Percentiles rank a stretch among this genome's conserved stretches.
Conservation (phyloP, 2,113 vertebrate genomes). For the Anhinga anhinga region DNA sequence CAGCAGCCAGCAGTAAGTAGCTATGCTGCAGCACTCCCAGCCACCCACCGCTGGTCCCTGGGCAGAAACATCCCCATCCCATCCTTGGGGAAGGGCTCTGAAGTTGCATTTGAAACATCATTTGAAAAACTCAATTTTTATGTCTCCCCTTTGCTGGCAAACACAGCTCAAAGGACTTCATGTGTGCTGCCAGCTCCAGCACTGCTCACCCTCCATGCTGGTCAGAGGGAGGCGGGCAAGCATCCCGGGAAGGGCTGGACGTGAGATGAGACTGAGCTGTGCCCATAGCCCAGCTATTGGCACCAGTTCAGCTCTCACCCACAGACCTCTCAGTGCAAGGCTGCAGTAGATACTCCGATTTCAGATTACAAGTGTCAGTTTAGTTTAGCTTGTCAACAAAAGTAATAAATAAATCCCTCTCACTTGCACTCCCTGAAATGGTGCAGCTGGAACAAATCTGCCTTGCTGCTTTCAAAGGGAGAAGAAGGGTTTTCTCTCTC, state of each 20-base stretch:
- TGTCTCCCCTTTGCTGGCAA: not conserved
- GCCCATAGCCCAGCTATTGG: not conserved
- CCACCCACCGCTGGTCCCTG: rapidly evolving
- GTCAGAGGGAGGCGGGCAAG: rapidly evolving
- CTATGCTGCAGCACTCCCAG: not conserved
- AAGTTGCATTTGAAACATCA: not conserved
- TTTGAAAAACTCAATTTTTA: not conserved
- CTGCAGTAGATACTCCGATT: not conserved
- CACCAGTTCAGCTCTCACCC: not conserved
- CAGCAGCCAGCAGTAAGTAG: not conserved
- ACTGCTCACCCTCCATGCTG: rapidly evolving
- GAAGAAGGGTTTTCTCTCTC: not conserved
- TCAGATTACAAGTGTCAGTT: not conserved
- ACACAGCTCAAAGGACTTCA: not conserved
- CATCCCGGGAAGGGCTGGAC: rapidly evolving
- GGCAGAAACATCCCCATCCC: not conserved
- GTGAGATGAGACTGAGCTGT: rapidly evolving
- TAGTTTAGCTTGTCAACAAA: slow-evolving; percentile 10
- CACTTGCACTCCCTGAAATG: not conserved
- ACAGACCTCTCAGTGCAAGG: not conserved
- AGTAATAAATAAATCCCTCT: not conserved
- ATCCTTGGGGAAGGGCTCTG: not conserved
- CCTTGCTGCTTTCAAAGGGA: not conserved
- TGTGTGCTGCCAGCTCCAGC: rapidly evolving
- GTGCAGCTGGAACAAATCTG: not conserved